Evolutionary conservation across 92 coral and sea anemone species (phyloP).

Genomic region (Phenganax subtilis): DNA sequence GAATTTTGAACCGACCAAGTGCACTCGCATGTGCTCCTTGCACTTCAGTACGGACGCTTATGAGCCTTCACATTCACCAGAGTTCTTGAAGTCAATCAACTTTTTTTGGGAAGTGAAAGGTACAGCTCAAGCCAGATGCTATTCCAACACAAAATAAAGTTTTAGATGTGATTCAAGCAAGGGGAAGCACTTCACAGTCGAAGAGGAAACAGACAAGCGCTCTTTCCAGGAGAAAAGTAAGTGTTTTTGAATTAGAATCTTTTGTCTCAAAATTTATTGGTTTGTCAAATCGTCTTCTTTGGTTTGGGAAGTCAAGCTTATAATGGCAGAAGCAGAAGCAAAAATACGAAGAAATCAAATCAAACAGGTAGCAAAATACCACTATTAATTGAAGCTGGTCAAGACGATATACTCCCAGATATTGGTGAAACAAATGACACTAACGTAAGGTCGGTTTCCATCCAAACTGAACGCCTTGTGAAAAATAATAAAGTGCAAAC

Average conservation of each 20-base stretch:
- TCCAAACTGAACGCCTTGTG: too few relatives aligned
- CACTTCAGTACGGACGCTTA: slow-evolving; percentile 23
- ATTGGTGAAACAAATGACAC: too few relatives aligned
- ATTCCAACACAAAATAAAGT: slow-evolving; percentile 19
- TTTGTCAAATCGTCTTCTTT: too few relatives aligned
- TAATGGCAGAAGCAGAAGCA: too few relatives aligned
- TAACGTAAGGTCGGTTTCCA: too few relatives aligned
- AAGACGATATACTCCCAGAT: too few relatives aligned
- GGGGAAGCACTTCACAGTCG: not conserved
- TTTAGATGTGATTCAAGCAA: not conserved
- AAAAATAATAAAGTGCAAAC: too few relatives aligned
- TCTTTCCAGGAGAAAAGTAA: slow-evolving; percentile 11
- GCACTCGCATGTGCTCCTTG: slow-evolving; percentile 22
- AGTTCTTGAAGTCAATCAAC: slow-evolving; percentile 5
- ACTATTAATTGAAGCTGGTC: too few relatives aligned
- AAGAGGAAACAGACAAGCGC: not conserved
- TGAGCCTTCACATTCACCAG: slow-evolving; percentile 5
- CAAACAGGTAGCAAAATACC: too few relatives aligned
- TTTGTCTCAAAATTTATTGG: not conserved
- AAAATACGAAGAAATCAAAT: too few relatives aligned
- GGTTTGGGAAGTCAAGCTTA: too few relatives aligned
- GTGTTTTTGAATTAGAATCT: not conserved
- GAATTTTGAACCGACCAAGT: not conserved
- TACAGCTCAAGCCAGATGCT: not conserved
- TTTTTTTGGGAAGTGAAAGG: not conserved